Conservation (phyloP, 2,797 vertebrate genomes). For the Bovichtus variegatus region DNA sequence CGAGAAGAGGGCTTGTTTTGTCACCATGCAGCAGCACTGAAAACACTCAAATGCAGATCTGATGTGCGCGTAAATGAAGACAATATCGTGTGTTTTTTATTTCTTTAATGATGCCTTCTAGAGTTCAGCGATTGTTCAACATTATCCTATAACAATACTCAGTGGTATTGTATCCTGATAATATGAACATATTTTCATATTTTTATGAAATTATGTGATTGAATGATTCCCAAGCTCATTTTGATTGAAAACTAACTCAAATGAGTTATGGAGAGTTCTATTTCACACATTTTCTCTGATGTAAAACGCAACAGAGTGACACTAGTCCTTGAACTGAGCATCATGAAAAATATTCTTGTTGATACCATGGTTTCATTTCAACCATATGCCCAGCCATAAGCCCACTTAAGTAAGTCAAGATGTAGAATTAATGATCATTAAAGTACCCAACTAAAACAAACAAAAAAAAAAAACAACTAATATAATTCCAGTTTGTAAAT, state of each 20-base stretch:
- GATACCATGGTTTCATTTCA: not conserved
- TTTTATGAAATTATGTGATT: not conserved
- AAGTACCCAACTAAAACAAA: not conserved
- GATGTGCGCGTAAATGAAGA: not conserved
- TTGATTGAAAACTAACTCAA: not conserved
- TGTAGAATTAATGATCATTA: not conserved
- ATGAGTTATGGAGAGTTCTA: not conserved
- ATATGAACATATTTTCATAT: not conserved
- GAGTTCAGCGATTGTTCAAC: not conserved
- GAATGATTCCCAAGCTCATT: not conserved
- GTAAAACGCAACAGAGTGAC: not conserved
- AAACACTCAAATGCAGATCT: conserved; percentile 8
- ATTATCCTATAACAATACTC: not conserved
- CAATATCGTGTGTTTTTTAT: not conserved
- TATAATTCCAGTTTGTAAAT: not conserved
- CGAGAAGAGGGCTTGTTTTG: conserved; percentile 8
- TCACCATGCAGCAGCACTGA: not conserved
- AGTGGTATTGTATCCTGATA: not conserved
- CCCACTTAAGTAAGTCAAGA: too few species aligned
- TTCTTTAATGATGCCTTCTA: not conserved
- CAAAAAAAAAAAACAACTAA: conserved; percentile 3
- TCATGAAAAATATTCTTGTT: not conserved
- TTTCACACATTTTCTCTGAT: not conserved
- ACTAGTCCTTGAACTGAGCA: not conserved
- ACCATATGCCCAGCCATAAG: not conserved